These are phyloP conservation scores for Aproaerema taeniolella DNA, from an alignment of 2,888 invertebrate species.

Conservation along the genomic window DNA sequence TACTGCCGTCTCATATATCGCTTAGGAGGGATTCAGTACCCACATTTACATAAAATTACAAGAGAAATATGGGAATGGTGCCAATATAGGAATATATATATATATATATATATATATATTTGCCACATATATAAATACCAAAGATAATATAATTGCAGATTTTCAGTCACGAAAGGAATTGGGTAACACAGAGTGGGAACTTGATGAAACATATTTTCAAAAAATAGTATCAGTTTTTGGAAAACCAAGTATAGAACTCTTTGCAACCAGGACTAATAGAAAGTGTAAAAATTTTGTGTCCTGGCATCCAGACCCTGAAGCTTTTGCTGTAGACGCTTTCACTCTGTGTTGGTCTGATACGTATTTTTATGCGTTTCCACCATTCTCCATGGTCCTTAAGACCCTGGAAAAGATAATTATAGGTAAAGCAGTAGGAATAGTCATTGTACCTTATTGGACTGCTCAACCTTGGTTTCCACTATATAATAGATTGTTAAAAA, in stretches of 20 bases:
- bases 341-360: constrained; percentile 20
- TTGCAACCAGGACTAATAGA: constrained; percentile 17
- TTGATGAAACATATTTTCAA: neutral
- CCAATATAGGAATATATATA: neutral
- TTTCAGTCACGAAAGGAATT: neutral
- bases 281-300: constrained; percentile 20
- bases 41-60: neutral
- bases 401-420: constrained; percentile 19
- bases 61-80: constrained; percentile 2
- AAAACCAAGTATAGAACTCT: constrained; percentile 18
- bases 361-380: constrained; percentile 25
- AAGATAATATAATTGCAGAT: constrained; percentile 17
- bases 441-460: constrained; percentile 23
- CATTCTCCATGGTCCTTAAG: constrained; percentile 18
- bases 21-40: constrained; percentile 12
- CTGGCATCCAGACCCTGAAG: constrained; percentile 24
- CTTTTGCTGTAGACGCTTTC: constrained; percentile 22
- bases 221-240: neutral
- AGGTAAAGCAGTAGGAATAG: constrained; percentile 21
- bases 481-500: constrained; percentile 13
- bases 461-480: constrained; percentile 25
- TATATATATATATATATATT: too few species aligned
- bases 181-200: constrained; percentile 8
- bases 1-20: constrained; percentile 15
- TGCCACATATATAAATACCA: constrained; percentile 3